These are phyloP conservation scores for Corythornis madagascariensis DNA, from an alignment of 2,113 vertebrate genomes.

Conservation along the genomic window DNA sequence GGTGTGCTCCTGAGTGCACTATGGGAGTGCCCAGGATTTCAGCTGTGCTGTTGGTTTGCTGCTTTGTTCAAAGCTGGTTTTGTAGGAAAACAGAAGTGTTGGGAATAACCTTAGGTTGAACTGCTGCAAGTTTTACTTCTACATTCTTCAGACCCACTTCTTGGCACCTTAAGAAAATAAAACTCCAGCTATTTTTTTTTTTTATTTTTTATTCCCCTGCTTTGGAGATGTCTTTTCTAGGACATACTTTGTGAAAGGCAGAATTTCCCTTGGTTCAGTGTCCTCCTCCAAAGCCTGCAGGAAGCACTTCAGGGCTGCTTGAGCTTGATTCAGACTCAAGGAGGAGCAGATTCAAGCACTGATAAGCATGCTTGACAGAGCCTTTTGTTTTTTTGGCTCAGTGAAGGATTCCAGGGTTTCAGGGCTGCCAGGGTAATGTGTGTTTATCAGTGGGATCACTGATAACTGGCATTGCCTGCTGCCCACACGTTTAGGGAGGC, in stretches of 20 bases:
- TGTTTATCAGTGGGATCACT: background rate
- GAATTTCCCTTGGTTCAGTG: background rate
- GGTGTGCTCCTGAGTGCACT: background rate
- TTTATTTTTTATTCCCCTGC: rapidly evolving
- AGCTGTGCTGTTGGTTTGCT: background rate
- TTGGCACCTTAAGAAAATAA: background rate
- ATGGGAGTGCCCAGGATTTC: background rate
- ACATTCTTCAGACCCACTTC: background rate
- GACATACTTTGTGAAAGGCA: background rate
- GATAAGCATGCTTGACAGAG: background rate
- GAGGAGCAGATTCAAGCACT: background rate
- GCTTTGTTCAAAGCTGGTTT: background rate
- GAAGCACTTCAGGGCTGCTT: background rate
- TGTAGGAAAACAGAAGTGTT: background rate
- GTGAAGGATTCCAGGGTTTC: background rate
- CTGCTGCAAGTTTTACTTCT: background rate
- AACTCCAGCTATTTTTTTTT: background rate
- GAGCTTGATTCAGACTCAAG: background rate
- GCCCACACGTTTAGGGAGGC: background rate
- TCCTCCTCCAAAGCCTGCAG: background rate
- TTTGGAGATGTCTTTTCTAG: background rate
- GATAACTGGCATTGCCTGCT: background rate
- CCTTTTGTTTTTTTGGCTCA: background rate
- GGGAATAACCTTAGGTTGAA: background rate
- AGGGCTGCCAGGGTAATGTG: background rate